These are phyloP conservation scores for Streptopelia turtur DNA, from an alignment of 2,797 vertebrate species.

Conservation along the genomic window DNA sequence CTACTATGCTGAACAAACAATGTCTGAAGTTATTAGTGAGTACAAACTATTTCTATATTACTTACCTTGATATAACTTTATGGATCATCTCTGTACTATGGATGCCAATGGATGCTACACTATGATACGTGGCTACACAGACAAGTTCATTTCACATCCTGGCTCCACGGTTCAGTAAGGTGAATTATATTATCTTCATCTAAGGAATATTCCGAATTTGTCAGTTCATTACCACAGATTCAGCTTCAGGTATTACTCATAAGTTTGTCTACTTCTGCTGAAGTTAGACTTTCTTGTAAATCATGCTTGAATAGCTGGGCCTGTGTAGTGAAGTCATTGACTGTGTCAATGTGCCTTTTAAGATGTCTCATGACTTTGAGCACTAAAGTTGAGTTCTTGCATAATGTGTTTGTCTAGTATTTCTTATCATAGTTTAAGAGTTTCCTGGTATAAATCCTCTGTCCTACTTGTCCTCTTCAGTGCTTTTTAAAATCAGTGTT, in stretches of 20 bases:
- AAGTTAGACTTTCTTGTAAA: neutral
- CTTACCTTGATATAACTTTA: neutral
- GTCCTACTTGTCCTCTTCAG: neutral
- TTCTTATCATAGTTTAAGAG: neutral
- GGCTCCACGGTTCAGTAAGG: neutral
- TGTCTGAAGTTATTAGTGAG: neutral
- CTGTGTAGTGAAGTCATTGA: neutral
- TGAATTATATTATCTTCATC: neutral
- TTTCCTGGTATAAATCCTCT: neutral
- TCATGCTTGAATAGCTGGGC: neutral
- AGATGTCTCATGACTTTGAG: neutral
- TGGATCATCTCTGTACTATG: neutral
- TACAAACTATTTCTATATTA: neutral
- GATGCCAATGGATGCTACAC: neutral
- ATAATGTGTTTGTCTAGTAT: neutral
- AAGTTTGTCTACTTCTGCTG: neutral
- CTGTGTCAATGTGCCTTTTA: neutral
- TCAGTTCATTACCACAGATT: neutral
- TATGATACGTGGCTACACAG: neutral
- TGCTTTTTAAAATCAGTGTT: too few species aligned
- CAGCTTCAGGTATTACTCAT: neutral
- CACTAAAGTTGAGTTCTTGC: neutral
- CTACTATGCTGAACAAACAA: neutral
- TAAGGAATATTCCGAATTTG: neutral
- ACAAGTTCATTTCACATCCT: neutral